Conservation (phyloP, 2,113 vertebrate genomes). For the Ceuthmochares aereus region DNA sequence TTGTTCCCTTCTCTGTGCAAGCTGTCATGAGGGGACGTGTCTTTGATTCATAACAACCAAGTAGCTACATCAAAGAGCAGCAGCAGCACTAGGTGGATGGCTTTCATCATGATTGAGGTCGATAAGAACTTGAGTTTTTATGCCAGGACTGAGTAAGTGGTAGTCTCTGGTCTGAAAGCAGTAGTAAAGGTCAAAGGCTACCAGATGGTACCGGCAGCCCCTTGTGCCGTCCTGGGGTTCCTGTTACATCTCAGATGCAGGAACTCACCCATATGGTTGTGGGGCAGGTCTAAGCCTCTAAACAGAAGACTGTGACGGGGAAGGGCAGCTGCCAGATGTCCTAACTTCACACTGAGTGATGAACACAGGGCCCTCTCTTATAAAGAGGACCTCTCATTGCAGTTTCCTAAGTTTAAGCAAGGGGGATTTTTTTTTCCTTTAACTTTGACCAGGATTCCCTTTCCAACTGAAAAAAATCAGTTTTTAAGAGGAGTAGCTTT, state of each 20-base stretch:
- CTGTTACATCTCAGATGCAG: not conserved
- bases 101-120: not conserved
- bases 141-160: not conserved
- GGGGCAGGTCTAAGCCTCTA: not conserved
- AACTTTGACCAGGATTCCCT: not conserved
- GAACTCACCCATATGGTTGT: not conserved
- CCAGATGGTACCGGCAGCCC: not conserved
- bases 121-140: not conserved
- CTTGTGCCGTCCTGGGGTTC: not conserved
- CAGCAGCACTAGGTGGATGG: not conserved
- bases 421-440: not conserved
- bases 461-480: not conserved
- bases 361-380: not conserved
- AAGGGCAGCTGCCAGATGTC: not conserved
- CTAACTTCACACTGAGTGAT: not conserved
- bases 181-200: not conserved
- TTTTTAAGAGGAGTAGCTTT: not conserved
- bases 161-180: not conserved
- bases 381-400: not conserved
- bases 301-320: not conserved
- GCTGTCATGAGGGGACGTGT: not conserved
- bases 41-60: not conserved
- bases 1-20: not conserved
- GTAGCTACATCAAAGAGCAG: not conserved
- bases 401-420: not conserved